These are phyloP conservation scores for Spilarctia lutea DNA, from an alignment of 2,888 invertebrate species.

Conservation along the genomic window DNA sequence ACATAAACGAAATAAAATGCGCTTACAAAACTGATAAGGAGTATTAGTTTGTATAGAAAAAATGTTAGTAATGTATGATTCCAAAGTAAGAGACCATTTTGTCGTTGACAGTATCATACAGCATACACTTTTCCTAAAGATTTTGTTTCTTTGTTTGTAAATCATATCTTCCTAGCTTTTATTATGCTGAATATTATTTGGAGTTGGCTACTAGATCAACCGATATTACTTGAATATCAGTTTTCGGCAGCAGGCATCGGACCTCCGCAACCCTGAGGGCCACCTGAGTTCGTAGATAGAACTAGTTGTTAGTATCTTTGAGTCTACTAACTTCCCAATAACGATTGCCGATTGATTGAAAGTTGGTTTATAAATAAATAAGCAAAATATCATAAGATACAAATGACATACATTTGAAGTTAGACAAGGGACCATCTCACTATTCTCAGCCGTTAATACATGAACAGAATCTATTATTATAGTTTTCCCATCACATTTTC, in stretches of 20 bases:
- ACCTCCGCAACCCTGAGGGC: no score
- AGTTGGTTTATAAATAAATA: not conserved
- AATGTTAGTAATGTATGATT: not conserved
- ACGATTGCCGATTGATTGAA: no score
- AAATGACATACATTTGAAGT: not conserved
- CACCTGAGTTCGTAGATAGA: no score
- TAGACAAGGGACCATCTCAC: conserved; percentile 11
- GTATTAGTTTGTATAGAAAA: not conserved
- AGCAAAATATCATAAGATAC: not conserved
- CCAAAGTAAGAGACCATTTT: not conserved
- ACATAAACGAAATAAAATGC: no score
- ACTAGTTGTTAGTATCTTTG: no score
- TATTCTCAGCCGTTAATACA: conserved; percentile 43
- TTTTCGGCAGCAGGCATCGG: no score
- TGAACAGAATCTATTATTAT: conserved; percentile 41
- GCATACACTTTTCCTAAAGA: not conserved
- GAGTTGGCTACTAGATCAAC: no score
- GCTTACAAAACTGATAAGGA: accelerated
- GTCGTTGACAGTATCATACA: not conserved
- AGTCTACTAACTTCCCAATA: no score
- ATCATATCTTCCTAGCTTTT: not conserved
- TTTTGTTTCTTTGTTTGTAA: not conserved
- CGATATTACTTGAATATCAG: no score
- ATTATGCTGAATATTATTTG: no score
- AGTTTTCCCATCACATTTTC: conserved; percentile 42